These are phyloP conservation scores for Drosophila koepferae DNA, from an alignment of 2,888 invertebrate species.

Conservation along the genomic window DNA sequence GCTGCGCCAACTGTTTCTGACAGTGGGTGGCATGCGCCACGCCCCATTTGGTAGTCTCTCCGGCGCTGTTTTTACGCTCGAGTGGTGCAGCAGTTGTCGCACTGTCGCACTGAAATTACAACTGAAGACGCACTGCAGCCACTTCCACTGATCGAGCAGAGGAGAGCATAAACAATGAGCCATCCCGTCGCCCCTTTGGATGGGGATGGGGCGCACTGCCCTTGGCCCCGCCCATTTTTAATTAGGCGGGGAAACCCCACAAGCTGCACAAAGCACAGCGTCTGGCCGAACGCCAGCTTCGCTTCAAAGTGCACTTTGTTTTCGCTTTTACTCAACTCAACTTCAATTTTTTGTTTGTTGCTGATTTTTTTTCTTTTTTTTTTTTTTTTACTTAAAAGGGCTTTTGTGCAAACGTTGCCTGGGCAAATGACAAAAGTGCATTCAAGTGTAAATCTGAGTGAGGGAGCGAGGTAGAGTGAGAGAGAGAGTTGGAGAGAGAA, in stretches of 20 bases:
- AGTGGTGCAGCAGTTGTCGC: conserved; percentile 3
- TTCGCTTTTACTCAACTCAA: conserved; percentile 16
- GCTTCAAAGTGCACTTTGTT: conserved; percentile 53
- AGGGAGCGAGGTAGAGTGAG: neutral
- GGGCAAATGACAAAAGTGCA: conserved; percentile 75
- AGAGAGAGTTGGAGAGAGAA: no score
- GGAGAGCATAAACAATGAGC: neutral
- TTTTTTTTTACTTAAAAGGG: conserved; percentile 41
- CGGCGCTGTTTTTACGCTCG: conserved; percentile 13
- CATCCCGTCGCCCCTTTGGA: neutral
- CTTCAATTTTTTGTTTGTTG: conserved; percentile 9
- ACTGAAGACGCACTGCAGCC: conserved; percentile 13
- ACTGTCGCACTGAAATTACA: conserved; percentile 7
- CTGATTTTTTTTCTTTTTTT: conserved; percentile 15
- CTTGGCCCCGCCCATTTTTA: conserved; percentile 36
- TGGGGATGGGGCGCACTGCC: neutral
- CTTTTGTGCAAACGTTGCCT: conserved; percentile 43
- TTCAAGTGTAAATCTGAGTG: conserved; percentile 75
- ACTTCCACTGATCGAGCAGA: conserved; percentile 41
- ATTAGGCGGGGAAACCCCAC: conserved; percentile 66
- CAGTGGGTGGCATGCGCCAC: conserved; percentile 42
- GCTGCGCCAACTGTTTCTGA: conserved; percentile 45
- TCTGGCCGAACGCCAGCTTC: conserved; percentile 27
- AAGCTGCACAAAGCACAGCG: conserved; percentile 27
- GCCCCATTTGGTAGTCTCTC: conserved; percentile 4